These are phyloP conservation scores for Lagorchestes hirsutus DNA, from an alignment of 2,797 vertebrate genomes.

Conservation along the genomic window DNA sequence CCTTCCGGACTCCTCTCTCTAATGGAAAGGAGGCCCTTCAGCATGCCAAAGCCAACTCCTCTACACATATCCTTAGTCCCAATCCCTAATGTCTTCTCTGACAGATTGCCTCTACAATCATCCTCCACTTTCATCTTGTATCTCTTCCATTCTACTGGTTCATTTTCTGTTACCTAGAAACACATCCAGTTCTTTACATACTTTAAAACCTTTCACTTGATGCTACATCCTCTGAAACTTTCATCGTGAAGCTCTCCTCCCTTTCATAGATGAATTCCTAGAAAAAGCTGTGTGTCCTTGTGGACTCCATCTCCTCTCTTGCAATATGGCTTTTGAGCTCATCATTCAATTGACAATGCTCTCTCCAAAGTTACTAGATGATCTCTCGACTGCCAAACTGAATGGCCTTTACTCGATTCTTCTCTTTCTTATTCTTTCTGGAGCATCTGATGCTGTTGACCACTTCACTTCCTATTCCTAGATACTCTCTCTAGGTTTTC, in stretches of 20 bases:
- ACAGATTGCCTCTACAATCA: background rate
- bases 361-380: background rate
- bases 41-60: background rate
- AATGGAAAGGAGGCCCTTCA: background rate
- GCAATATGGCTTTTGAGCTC: background rate
- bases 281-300: background rate
- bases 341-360: background rate
- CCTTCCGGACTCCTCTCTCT: background rate
- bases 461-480: background rate
- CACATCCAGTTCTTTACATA: background rate
- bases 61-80: background rate
- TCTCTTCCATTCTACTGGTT: background rate
- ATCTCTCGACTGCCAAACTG: background rate
- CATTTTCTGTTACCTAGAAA: background rate
- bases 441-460: background rate
- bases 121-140: background rate
- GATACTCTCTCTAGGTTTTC: background rate
- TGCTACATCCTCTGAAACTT: background rate
- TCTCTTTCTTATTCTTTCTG: background rate
- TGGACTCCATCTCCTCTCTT: background rate
- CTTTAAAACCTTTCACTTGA: background rate
- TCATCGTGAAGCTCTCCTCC: background rate
- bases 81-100: background rate
- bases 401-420: background rate
- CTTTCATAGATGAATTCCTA: background rate